Percentiles rank a stretch among this genome's conserved stretches.
Evolutionary conservation across 2,888 invertebrate genomes (phyloP).

Genomic region (Allophyes oxyacanthae): DNA sequence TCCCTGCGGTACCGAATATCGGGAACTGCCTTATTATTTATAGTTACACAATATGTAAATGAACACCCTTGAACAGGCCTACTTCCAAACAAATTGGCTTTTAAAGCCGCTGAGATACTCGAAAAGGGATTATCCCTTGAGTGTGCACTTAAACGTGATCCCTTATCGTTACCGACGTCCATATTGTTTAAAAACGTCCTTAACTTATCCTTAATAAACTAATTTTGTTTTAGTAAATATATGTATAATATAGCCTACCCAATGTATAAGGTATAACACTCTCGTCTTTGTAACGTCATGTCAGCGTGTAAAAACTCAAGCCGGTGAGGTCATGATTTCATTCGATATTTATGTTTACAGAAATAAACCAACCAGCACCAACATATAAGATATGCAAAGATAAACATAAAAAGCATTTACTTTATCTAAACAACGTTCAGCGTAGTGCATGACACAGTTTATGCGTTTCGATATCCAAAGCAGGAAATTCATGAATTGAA

Average conservation of each 20-base stretch:
- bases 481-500: not conserved
- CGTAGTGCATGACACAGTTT: not conserved
- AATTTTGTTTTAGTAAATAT: conserved; percentile 22
- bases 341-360: conserved; percentile 11
- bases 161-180: conserved; percentile 32
- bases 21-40: conserved; percentile 45
- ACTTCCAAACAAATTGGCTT: conserved; percentile 55
- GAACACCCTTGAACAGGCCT: conserved; percentile 47
- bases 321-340: conserved; percentile 41
- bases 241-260: not conserved
- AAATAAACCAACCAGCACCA: conserved; percentile 23
- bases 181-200: conserved; percentile 42
- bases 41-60: conserved; percentile 53
- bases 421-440: not conserved
- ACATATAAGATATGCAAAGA: not conserved
- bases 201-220: conserved; percentile 4
- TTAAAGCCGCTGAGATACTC: conserved; percentile 56
- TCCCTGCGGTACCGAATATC: conserved; percentile 35
- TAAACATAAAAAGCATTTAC: conserved; percentile 2
- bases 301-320: conserved; percentile 28
- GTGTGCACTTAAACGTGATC: conserved; percentile 55
- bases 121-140: conserved; percentile 55
- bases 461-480: not conserved
- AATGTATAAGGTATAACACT: not conserved
- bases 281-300: not conserved